Conservation (phyloP, 1,140 invertebrate species). For the Thalassaphorura encarpata region DNA sequence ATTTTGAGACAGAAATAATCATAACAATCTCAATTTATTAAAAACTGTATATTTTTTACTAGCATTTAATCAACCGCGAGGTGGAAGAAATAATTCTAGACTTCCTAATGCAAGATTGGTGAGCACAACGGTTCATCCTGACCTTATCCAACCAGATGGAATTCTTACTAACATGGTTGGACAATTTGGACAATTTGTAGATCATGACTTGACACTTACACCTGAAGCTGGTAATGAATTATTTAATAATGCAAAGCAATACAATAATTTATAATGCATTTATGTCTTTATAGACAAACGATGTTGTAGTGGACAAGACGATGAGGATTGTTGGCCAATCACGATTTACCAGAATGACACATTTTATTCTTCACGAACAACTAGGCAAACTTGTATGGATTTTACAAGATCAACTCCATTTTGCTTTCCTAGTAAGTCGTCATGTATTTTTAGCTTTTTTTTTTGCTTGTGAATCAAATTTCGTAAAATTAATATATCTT, state of each 20-base stretch:
- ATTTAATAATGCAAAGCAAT: not conserved
- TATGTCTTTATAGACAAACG: constrained; percentile 36
- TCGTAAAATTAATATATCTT: not conserved
- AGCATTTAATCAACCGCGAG: constrained; percentile 22
- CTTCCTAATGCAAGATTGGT: constrained; percentile 70
- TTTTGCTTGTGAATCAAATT: not conserved
- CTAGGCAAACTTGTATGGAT: constrained; percentile 64
- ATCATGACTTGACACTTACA: constrained; percentile 88
- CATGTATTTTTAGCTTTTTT: not conserved
- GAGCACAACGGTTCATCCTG: constrained; percentile 77
- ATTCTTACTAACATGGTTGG: constrained; percentile 80
- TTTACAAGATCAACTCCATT: constrained; percentile 58
- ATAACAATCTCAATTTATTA: not conserved
- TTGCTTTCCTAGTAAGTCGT: constrained; percentile 29
- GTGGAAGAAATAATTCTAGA: constrained; percentile 48
- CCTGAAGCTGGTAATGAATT: constrained; percentile 39
- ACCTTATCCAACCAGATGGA: constrained; percentile 80
- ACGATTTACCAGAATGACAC: constrained; percentile 76
- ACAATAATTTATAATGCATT: not conserved
- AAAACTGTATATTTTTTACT: not conserved
- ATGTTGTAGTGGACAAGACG: constrained; percentile 44
- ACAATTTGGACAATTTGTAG: constrained; percentile 92
- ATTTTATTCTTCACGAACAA: constrained; percentile 55
- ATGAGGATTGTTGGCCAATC: constrained; percentile 70
- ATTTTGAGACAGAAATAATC: too few relatives aligned